These are phyloP conservation scores for Leptobrachium ailaonicum DNA, from an alignment of 2,113 vertebrate genomes.

Conservation along the genomic window DNA sequence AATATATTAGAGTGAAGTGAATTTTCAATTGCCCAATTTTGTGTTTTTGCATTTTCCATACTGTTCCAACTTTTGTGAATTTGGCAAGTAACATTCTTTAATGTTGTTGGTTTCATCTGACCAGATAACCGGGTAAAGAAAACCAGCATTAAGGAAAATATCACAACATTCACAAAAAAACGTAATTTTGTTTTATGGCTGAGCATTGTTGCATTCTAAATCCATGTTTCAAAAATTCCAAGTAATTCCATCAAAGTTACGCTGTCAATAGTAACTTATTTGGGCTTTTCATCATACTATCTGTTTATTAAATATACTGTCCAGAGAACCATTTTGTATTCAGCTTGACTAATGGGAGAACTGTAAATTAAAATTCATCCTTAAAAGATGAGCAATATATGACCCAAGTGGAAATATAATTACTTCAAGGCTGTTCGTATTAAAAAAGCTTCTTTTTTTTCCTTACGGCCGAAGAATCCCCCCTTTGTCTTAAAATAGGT, in stretches of 20 bases:
- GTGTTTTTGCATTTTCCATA: no score
- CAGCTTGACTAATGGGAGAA: background rate
- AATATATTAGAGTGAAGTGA: no score
- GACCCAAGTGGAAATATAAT: background rate
- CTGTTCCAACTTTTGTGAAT: no score
- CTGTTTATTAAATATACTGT: background rate
- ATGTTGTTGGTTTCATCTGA: no score
- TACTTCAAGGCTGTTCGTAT: background rate
- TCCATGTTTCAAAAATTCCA: no score
- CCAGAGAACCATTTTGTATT: background rate
- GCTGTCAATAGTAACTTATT: background rate
- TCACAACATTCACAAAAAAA: no score
- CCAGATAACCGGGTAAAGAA: no score
- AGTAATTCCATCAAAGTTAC: no score
- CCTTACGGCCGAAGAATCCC: background rate
- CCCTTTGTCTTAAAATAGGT: constrained; percentile 4
- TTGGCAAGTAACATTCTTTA: no score
- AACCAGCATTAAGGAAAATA: no score
- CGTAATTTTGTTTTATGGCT: background rate
- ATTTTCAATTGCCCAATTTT: no score
- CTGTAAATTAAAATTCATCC: background rate
- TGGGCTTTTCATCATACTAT: background rate
- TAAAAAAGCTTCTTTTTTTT: constrained; percentile 5
- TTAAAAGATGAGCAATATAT: background rate
- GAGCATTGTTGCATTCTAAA: background rate